Percentiles rank a stretch among this genome's conserved stretches.
Conservation (phyloP, 2,797 vertebrate species). For the Amphiprion clarkii region DNA sequence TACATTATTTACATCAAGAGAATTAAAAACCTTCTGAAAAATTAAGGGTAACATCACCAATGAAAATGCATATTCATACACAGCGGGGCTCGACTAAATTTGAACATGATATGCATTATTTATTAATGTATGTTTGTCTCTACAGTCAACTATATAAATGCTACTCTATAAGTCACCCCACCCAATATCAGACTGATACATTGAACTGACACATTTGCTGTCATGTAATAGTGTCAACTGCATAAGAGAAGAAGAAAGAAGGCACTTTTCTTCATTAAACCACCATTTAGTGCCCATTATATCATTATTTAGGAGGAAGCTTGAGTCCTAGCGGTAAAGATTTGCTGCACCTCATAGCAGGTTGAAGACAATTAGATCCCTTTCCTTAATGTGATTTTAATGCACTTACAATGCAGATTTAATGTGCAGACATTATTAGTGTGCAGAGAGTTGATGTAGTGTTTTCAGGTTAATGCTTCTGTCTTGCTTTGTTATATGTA, state of each 20-base stretch:
- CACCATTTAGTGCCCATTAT: slow-evolving; percentile 7
- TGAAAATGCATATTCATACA: slow-evolving; percentile 9
- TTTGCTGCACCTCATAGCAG: slow-evolving; percentile 38
- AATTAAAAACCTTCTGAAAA: neutral
- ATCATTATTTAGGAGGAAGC: slow-evolving; percentile 26
- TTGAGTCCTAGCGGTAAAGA: slow-evolving; percentile 28
- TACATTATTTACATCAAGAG: neutral
- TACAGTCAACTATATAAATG: no score
- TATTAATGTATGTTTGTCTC: neutral
- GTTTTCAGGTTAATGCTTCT: slow-evolving; percentile 69
- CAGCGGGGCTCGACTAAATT: neutral
- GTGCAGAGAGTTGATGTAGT: slow-evolving; percentile 45
- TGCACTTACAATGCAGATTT: slow-evolving; percentile 56
- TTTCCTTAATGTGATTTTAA: slow-evolving; percentile 74
- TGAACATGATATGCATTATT: neutral
- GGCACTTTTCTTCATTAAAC: slow-evolving; percentile 40
- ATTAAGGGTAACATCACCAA: neutral
- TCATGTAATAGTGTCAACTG: neutral
- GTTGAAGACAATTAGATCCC: slow-evolving; percentile 57
- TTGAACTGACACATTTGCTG: neutral
- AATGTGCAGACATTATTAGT: slow-evolving; percentile 69
- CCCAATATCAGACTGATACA: neutral
- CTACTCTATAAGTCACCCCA: neutral
- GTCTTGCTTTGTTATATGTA: slow-evolving; percentile 62
- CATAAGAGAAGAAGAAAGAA: slow-evolving; percentile 11